Percentiles rank a stretch among this genome's conserved stretches.
phyloP scores from a whole-genome alignment of 2,113 vertebrate species.

The Centropristis striata region DNA sequence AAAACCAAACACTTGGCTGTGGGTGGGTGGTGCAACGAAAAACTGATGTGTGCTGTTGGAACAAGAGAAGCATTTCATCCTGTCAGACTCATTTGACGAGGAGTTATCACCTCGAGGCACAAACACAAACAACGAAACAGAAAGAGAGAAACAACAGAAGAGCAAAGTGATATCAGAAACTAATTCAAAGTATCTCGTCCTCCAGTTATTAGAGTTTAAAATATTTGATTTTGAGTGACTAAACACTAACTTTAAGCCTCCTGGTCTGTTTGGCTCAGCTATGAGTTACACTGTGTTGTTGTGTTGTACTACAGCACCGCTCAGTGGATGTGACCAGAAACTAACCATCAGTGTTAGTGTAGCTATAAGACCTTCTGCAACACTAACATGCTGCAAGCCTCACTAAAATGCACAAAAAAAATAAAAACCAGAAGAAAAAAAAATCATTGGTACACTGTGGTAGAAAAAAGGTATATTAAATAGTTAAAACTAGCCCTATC shows the following conservation, averaged over 20 bases:
- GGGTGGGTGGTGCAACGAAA: not conserved
- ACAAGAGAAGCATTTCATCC: slow-evolving; percentile 10
- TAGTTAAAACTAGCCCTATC: too few species aligned
- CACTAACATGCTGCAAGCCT: too few species aligned
- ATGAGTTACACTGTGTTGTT: not conserved
- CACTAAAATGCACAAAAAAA: too few species aligned
- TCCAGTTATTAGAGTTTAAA: not conserved
- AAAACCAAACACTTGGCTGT: not conserved
- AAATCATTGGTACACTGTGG: too few species aligned
- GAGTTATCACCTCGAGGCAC: not conserved
- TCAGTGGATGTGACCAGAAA: not conserved
- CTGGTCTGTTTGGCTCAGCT: not conserved
- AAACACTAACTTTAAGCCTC: not conserved
- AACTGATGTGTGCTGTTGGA: slow-evolving; percentile 7
- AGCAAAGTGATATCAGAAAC: not conserved
- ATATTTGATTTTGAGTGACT: not conserved
- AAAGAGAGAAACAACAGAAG: not conserved
- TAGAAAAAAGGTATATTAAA: too few species aligned
- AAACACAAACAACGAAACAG: not conserved
- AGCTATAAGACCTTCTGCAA: too few species aligned
- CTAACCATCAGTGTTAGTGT: too few species aligned
- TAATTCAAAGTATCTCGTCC: not conserved
- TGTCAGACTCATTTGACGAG: slow-evolving; percentile 73
- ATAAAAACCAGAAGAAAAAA: too few species aligned
- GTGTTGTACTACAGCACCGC: not conserved